Evolutionary conservation across 2,113 vertebrate genomes (phyloP), one percentile per base, ranked within the genome.

Genomic region (Hemibagrus wyckioides): DNA sequence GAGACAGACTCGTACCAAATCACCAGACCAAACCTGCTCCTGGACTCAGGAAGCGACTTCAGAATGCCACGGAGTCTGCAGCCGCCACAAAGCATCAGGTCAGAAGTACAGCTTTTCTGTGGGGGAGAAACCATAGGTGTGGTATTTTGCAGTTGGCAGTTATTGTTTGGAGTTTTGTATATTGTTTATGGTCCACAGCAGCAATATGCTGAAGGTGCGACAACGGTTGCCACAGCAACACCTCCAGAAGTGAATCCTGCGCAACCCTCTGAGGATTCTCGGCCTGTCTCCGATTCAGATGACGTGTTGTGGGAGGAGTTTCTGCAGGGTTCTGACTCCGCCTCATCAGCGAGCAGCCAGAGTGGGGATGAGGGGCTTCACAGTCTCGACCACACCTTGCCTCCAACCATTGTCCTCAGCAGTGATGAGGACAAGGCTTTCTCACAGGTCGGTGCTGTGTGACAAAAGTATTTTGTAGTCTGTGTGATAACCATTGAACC

Each of bases 291-390:
- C 0, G 98, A 99, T 93, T 99, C 98, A 0, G 98, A 99, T 14
- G 98, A 99, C 88, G 96, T 97, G 89, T 87, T 99, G 65, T 98
- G 98, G 97, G 98, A 99, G 3, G 98, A 99, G 82, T 95, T 99
- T 86, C 95, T 99, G 1, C 97, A 99, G 0, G 97, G 95, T 1
- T 96, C 98, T 0, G 97, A 99, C 94, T 97, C 97, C 25, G 95
- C 94, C 79, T 97, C 97, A 0, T 96, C 97, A 0, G 96, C 92
- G 75, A 97, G 96, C 92, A 99, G 96, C 0, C 97, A 98, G 94
- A 98, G 96, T 0, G 97, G 97, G 84, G 96, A 94, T 1, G 86
- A 92, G 36, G 91, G 88, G 88, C 90, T 90, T 87, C 85, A 89
- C 82, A 10, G 80, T 71, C 86, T 93, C 0, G 89, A 91, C 77